These are phyloP conservation scores for Geothlypis trichas DNA, from an alignment of 2,113 vertebrate genomes.

Conservation along the genomic window DNA sequence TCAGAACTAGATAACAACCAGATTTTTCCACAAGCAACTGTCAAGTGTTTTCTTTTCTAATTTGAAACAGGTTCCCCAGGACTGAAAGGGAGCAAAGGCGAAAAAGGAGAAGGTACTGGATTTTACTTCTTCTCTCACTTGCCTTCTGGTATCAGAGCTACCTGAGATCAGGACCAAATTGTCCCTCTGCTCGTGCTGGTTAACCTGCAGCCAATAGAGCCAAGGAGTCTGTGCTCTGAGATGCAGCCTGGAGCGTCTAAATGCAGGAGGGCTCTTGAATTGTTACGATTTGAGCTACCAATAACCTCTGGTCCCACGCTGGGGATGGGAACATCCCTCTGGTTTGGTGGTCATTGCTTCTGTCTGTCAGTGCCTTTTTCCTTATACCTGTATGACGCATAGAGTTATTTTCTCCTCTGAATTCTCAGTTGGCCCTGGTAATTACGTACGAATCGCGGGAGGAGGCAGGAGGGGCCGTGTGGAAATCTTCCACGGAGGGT, in stretches of 20 bases:
- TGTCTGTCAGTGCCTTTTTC: background rate
- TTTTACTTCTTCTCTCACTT: background rate
- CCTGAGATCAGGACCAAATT: background rate
- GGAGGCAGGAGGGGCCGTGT: conserved; percentile 69
- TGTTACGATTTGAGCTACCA: background rate
- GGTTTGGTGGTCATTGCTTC: background rate
- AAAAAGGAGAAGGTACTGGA: conserved; percentile 54
- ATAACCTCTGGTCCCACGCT: background rate
- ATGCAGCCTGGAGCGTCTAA: background rate
- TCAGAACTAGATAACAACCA: background rate
- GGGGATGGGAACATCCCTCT: background rate
- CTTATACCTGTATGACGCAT: background rate
- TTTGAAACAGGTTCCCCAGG: conserved; percentile 46
- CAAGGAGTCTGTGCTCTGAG: fast-evolving
- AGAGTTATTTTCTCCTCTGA: background rate
- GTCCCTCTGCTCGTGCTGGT: background rate
- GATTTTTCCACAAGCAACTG: background rate
- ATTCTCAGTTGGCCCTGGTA: fast-evolving
- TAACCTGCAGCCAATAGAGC: background rate
- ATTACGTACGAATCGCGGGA: conserved; percentile 41
- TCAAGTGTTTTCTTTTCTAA: background rate
- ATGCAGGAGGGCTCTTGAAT: background rate
- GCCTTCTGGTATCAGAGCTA: background rate
- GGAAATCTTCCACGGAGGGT: conserved; percentile 64
- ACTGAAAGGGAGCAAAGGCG: conserved; percentile 44